Percentiles rank a stretch among this genome's conserved stretches.
Evolutionary conservation across 2,113 vertebrate species (phyloP).

Genomic region (Plectropomus leopardus): DNA sequence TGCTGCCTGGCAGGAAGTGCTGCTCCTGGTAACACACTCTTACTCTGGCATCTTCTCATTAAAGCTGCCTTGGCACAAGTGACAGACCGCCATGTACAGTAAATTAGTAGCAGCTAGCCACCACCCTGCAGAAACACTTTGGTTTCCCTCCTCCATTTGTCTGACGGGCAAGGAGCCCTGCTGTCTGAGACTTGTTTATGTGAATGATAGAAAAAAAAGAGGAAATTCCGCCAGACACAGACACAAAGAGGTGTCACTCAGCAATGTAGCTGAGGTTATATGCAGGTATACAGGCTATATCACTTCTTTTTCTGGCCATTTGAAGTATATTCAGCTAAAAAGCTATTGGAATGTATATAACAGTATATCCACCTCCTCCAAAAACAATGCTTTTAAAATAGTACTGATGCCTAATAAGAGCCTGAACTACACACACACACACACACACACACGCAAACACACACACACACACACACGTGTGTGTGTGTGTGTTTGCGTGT

Average conservation of each 20-base stretch:
- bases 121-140: constrained; percentile 53
- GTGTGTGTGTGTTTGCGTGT: no score
- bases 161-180: constrained; percentile 5
- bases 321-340: no score
- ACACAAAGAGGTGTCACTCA: neutral
- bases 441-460: no score
- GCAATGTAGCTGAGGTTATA: no score
- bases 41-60: constrained; percentile 63
- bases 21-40: constrained; percentile 37
- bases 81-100: constrained; percentile 32
- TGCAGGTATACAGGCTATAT: no score
- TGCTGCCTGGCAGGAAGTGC: constrained; percentile 18
- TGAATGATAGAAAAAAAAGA: constrained; percentile 5
- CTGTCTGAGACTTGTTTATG: constrained; percentile 16
- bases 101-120: constrained; percentile 64
- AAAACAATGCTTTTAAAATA: no score
- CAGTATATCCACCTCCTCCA: no score
- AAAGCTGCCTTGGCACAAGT: constrained; percentile 52
- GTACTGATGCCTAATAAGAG: no score
- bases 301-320: no score
- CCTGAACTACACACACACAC: no score
- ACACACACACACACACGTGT: no score
- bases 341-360: no score
- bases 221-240: neutral
- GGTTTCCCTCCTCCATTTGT: constrained; percentile 40